Base-by-base conservation (phyloP, 2,888 invertebrate species). In the Chrysolina oricalcia region DNA sequence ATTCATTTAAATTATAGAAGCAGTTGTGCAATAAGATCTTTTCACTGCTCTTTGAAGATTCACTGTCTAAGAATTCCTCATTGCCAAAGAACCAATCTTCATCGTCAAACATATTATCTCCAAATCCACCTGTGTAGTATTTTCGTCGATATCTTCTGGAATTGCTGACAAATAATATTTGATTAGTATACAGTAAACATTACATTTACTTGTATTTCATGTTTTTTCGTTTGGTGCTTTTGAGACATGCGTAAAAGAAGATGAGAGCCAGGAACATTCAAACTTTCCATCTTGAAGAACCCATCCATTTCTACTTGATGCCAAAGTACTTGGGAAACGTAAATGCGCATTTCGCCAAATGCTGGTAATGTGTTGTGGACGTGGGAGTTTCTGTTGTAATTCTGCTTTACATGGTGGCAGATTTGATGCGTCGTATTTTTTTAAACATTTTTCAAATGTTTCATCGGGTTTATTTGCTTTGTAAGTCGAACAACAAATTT, bases 321-420 rank as follows among this genome's bases (percentile, higher is more conserved):
- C 23, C 46, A 73, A 73, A 62, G 17, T 43, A 11, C 21, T 73
- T 11, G 73, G 68, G 27, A 8, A 19, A n/a, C 53, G 9, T n/a
- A 70, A 56, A 68, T 76, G 70, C 17, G 73, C 71, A 63, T 80
- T 81, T 76, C 78, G 72, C 79, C 80, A 82, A 72, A 82, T 48
- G 23, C 71, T 76, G 40, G 79, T 73, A 1, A 80, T 70, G 50
- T 82, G 80, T 19, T 75, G 78, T 59, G 72, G 73, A 50, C 80
- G 3, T 41, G 79, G 53, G 70, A 80, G 69, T 35, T 82, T 80
- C 35, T 80, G 78, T 8, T 70, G 46, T 64, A 82, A 79, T 81
- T 83, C 82, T n/a, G 77, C 79, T 76, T 81, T 78, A 72, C 80
- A 82, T 15, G 81, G 82, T 48, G 78, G 79, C 50, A 79, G 74